Conservation (phyloP, 1,140 invertebrate species). For the Drosophila auraria region DNA sequence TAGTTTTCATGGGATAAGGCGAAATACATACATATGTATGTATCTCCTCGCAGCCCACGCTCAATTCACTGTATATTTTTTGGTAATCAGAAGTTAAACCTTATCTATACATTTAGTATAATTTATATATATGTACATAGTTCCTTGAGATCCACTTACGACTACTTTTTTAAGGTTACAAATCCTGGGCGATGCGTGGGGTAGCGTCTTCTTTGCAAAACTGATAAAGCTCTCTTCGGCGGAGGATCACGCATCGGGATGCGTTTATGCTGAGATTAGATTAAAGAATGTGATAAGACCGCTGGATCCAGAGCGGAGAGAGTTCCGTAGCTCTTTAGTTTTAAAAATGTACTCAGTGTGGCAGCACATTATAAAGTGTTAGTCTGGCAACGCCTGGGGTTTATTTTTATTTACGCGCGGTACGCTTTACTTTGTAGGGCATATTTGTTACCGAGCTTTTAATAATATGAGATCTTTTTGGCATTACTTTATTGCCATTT, state of each 20-base stretch:
- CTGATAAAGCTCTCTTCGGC: slow-evolving; percentile 2
- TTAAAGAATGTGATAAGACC: slow-evolving; percentile 55
- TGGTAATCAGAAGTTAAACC: not conserved
- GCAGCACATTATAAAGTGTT: not conserved
- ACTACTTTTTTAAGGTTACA: slow-evolving; percentile 2
- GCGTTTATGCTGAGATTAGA: slow-evolving; percentile 61
- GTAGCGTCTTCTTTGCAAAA: slow-evolving; percentile 50
- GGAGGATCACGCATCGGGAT: slow-evolving; percentile 2
- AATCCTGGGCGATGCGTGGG: slow-evolving; percentile 15
- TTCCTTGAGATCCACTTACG: slow-evolving; percentile 7
- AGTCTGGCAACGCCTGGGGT: slow-evolving; percentile 26
- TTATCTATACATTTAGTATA: not conserved
- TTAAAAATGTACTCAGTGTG: slow-evolving; percentile 11
- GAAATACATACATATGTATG: not conserved
- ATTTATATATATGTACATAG: not conserved
- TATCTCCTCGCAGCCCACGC: not conserved
- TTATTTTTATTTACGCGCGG: slow-evolving; percentile 48
- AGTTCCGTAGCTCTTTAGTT: slow-evolving; percentile 10
- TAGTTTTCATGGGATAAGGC: slow-evolving; percentile 1
- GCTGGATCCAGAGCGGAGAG: not conserved
- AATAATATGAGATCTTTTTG: not conserved
- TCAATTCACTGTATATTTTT: not conserved
- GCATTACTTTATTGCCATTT: too few relatives aligned
- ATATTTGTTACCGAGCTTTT: not conserved
- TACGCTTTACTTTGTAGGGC: slow-evolving; percentile 5